phyloP scores from a whole-genome alignment of 2,888 invertebrate genomes.

The Mesorhabditis spiculigera region DNA sequence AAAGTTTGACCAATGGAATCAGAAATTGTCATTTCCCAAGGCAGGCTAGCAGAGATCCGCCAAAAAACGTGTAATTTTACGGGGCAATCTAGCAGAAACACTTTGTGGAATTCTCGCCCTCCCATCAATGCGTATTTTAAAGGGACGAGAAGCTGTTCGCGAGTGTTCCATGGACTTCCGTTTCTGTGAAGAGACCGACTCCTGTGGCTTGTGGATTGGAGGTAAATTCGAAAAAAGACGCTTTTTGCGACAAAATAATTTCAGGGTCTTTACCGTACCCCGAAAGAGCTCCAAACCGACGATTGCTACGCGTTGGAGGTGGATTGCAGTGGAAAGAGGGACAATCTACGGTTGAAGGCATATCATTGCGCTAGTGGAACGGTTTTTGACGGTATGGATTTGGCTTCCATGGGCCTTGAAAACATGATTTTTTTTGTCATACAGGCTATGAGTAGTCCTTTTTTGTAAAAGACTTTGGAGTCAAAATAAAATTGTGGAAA shows the following conservation, averaged over 20 bases:
- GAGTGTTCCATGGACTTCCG: slow-evolving; percentile 27
- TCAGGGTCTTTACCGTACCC: slow-evolving; percentile 30
- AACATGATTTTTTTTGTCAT: too few species aligned
- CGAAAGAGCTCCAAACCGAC: slow-evolving; percentile 20
- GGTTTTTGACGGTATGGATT: slow-evolving; percentile 40
- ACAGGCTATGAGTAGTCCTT: too few species aligned
- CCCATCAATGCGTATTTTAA: too few species aligned
- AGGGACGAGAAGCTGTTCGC: slow-evolving; percentile 26
- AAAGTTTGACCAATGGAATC: too few species aligned
- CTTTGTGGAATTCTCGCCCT: too few species aligned
- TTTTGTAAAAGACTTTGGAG: too few species aligned
- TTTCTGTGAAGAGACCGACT: slow-evolving; percentile 24
- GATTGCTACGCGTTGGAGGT: slow-evolving; percentile 43
- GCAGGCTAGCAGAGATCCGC: too few species aligned
- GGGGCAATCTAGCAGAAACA: too few species aligned
- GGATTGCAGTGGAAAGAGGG: slow-evolving; percentile 24
- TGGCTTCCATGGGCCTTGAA: too few species aligned
- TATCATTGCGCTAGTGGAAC: slow-evolving; percentile 38
- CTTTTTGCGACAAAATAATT: slow-evolving; percentile 7
- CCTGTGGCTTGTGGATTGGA: slow-evolving; percentile 31
- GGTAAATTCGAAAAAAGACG: slow-evolving; percentile 14
- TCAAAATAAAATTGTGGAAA: too few species aligned
- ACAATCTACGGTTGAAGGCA: slow-evolving; percentile 15
- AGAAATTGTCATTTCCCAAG: too few species aligned
- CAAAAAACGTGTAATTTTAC: too few species aligned